A percentile compares a stretch with the other conserved stretches of the same genome.
Conservation (phyloP, 2,113 vertebrate species). For the Halcyon malimbica region DNA sequence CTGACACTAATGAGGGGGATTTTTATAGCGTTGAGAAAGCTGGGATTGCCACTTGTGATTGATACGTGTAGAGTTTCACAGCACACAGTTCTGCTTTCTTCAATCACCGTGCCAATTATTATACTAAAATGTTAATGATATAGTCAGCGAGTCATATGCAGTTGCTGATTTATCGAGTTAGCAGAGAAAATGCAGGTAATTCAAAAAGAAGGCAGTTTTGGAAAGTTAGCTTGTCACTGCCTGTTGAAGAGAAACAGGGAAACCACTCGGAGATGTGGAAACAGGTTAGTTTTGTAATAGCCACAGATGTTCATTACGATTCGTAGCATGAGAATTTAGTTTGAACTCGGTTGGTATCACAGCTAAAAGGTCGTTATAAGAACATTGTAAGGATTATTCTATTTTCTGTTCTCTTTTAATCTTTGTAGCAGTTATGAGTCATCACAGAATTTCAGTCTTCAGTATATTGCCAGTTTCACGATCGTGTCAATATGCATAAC, state of each 20-base stretch:
- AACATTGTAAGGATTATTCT: background rate
- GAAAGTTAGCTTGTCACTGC: constrained; percentile 16
- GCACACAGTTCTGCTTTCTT: constrained; percentile 44
- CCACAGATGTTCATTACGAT: constrained; percentile 29
- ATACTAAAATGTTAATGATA: constrained; percentile 57
- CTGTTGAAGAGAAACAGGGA: background rate
- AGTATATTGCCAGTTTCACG: background rate
- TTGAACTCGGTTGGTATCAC: background rate
- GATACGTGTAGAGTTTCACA: background rate
- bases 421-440: constrained; percentile 45
- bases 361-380: background rate
- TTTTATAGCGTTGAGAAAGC: constrained; percentile 9
- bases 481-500: background rate
- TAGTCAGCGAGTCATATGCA: background rate
- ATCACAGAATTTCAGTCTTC: constrained; percentile 15
- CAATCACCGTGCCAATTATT: constrained; percentile 47
- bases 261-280: background rate
- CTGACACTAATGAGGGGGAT: background rate
- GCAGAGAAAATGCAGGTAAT: constrained; percentile 36
- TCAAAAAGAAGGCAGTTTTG: background rate
- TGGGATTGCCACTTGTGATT: constrained; percentile 40
- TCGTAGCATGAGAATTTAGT: background rate
- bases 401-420: constrained; percentile 23
- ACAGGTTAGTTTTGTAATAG: constrained; percentile 20
- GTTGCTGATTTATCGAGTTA: constrained; percentile 15